Conservation (phyloP, 2,797 vertebrate species). For the Muscicapa comitata region DNA sequence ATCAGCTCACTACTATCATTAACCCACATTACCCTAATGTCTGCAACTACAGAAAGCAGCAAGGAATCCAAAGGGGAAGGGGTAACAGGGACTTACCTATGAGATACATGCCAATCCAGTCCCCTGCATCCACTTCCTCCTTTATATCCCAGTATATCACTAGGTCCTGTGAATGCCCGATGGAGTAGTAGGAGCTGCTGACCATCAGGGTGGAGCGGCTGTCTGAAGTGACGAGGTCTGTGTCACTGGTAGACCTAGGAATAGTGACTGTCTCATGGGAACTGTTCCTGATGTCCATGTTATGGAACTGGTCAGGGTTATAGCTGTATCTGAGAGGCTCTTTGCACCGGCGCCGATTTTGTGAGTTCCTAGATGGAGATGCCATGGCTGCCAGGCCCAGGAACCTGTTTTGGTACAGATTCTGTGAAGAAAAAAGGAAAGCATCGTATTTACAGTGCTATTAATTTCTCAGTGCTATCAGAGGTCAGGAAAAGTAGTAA, state of each 20-base stretch:
- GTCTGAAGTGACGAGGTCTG: constrained; percentile 90
- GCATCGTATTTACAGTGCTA: background rate
- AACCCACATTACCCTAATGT: background rate
- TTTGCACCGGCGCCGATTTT: constrained; percentile 89
- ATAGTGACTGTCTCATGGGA: constrained; percentile 80
- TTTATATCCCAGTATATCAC: constrained; percentile 97
- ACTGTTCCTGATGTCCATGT: constrained; percentile 81
- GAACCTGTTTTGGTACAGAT: constrained; percentile 97
- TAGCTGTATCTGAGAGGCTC: constrained; percentile 87
- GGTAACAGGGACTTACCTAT: constrained; percentile 80
- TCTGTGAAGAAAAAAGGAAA: constrained; percentile 75
- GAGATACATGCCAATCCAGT: constrained; percentile 99
- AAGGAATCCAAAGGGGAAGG: background rate
- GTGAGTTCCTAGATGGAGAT: constrained; percentile 88
- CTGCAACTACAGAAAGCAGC: background rate
- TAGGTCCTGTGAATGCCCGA: constrained; percentile 89
- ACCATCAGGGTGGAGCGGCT: constrained; percentile 91
- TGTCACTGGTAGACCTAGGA: constrained; percentile 92
- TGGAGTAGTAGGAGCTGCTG: constrained; percentile 88
- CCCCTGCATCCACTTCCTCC: constrained; percentile 95
- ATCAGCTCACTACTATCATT: background rate
- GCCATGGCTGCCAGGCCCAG: constrained; percentile 96
- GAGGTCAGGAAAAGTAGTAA: background rate
- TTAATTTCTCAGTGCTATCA: background rate
- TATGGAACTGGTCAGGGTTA: constrained; percentile 84